phyloP scores from a whole-genome alignment of 2,797 vertebrate species.

The Neomorphus geoffroyi region DNA sequence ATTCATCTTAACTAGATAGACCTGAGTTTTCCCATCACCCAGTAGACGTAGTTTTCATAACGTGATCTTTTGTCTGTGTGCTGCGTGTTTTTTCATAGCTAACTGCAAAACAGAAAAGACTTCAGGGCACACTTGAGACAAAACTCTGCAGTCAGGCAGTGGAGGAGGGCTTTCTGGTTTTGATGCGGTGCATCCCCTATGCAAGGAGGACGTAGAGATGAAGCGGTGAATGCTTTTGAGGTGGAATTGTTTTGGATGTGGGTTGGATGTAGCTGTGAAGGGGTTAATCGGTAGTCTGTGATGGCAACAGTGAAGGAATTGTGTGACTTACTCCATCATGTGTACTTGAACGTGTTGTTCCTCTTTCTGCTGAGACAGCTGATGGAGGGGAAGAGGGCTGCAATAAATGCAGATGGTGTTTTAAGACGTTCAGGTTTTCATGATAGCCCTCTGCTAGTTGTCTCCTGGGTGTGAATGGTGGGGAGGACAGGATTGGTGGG shows the following conservation, averaged over 20 bases:
- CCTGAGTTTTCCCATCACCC: not conserved
- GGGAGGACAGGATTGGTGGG: not conserved
- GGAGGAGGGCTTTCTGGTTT: not conserved
- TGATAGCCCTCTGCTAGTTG: not conserved
- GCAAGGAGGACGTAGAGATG: not conserved
- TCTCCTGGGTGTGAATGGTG: not conserved
- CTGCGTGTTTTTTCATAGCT: not conserved
- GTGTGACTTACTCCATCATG: not conserved
- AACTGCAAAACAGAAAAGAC: not conserved
- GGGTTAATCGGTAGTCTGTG: not conserved
- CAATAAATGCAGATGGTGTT: not conserved
- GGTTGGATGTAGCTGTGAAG: not conserved
- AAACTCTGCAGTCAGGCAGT: not conserved
- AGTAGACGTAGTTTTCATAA: not conserved
- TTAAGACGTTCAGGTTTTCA: not conserved
- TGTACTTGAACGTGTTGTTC: not conserved
- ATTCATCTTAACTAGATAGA: not conserved
- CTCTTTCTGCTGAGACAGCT: not conserved
- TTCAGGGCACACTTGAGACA: not conserved
- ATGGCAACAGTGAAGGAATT: not conserved
- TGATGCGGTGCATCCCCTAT: not conserved
- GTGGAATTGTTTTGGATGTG: not conserved
- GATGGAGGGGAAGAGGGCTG: not conserved
- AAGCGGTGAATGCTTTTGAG: not conserved
- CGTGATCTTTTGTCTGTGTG: accelerated